Conservation (phyloP, 2,113 vertebrate species). For the Mormyrus iriodes region DNA sequence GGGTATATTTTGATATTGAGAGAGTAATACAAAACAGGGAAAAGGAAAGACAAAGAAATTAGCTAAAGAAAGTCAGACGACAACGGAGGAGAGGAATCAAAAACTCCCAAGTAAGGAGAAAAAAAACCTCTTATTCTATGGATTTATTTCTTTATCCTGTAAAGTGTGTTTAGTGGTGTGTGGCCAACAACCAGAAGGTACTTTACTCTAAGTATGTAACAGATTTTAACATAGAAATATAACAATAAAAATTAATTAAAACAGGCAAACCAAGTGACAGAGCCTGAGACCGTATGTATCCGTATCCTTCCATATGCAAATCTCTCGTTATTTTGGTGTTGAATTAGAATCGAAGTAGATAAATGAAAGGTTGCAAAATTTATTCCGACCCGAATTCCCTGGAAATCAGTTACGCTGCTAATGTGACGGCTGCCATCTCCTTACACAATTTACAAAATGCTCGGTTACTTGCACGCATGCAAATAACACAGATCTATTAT, state of each 20-base stretch:
- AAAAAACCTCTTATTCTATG: no score
- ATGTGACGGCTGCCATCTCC: not conserved
- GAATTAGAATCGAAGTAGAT: not conserved
- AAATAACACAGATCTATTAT: not conserved
- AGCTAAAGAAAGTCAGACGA: no score
- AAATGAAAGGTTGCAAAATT: not conserved
- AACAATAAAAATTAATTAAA: not conserved
- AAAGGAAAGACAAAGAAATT: no score
- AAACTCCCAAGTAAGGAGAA: no score
- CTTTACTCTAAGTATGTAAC: not conserved
- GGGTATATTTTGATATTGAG: no score
- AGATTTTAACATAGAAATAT: not conserved
- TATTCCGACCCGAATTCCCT: not conserved
- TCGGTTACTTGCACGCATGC: not conserved
- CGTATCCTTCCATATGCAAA: not conserved
- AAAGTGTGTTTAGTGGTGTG: not conserved
- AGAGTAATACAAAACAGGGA: no score
- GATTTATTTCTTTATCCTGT: no score
- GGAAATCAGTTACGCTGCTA: not conserved
- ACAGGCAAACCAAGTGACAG: not conserved
- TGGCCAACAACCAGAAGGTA: not conserved
- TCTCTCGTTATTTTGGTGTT: not conserved
- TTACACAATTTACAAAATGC: not conserved
- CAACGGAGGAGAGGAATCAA: no score
- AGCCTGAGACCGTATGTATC: not conserved